phyloP scores from a whole-genome alignment of 2,797 vertebrate species.

The Podargus strigoides region DNA sequence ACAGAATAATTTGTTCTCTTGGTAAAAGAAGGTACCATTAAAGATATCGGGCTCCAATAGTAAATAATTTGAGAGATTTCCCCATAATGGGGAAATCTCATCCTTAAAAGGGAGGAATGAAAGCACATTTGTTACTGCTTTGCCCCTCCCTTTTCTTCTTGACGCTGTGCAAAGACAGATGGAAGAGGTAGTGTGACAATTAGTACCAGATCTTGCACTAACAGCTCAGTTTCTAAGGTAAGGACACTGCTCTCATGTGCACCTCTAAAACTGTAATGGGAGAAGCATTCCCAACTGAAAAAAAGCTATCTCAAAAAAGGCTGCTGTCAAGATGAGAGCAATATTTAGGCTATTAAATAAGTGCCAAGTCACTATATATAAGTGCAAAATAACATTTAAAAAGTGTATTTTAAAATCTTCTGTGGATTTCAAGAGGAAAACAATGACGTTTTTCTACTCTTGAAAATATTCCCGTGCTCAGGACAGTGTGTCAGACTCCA shows the following conservation, averaged over 20 bases:
- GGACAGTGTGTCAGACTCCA: background rate
- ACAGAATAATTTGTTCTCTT: slow-evolving; percentile 46
- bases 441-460: background rate
- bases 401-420: background rate
- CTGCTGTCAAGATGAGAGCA: background rate
- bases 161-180: background rate
- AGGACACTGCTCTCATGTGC: background rate
- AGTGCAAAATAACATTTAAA: background rate
- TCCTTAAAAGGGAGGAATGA: background rate
- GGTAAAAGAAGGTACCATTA: slow-evolving; percentile 9
- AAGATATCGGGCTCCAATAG: background rate
- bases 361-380: background rate
- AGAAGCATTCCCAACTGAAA: background rate
- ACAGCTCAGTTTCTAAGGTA: background rate
- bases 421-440: background rate
- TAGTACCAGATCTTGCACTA: background rate
- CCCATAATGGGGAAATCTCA: background rate
- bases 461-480: background rate
- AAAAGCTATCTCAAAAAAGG: background rate
- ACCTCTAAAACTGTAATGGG: background rate
- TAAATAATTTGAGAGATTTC: background rate
- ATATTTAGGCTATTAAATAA: background rate
- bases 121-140: background rate
- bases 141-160: background rate
- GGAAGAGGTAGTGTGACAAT: background rate